Conservation (phyloP, 2,888 invertebrate species). For the Augiades crinisus region DNA sequence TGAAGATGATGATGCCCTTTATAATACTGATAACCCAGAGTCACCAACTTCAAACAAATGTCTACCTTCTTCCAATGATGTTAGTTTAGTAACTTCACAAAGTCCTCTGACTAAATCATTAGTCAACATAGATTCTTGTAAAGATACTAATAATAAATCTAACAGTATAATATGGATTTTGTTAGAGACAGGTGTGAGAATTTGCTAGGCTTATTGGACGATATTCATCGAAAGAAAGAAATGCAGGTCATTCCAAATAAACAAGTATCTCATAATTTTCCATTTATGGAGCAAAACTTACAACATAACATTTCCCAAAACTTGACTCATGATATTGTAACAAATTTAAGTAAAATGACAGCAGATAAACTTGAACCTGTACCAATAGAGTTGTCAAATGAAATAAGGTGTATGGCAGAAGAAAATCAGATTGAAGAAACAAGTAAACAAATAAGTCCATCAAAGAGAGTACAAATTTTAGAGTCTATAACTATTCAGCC, state of each 20-base stretch:
- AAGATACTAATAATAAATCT: conserved; percentile 29
- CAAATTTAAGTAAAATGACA: neutral
- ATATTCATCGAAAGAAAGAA: conserved; percentile 30
- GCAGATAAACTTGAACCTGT: conserved; percentile 36
- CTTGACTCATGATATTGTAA: neutral
- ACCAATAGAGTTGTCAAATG: conserved; percentile 46
- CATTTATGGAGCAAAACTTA: conserved; percentile 10
- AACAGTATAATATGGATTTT: conserved; percentile 41
- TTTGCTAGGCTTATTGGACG: conserved; percentile 53
- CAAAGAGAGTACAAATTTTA: conserved; percentile 59
- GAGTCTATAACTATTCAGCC: conserved; percentile 61
- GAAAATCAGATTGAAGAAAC: conserved; percentile 31
- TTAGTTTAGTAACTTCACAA: conserved; percentile 37
- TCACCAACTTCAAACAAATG: conserved; percentile 27
- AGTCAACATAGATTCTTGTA: conserved; percentile 39
- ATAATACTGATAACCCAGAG: conserved; percentile 49
- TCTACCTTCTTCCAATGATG: conserved; percentile 36
- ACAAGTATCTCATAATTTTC: conserved; percentile 16
- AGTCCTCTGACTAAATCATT: conserved; percentile 51
- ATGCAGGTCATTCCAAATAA: conserved; percentile 11
- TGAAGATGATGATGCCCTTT: conserved; percentile 74
- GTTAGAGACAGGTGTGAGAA: conserved; percentile 53
- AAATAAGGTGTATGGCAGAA: conserved; percentile 42
- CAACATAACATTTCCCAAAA: conserved; percentile 4
- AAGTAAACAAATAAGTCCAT: conserved; percentile 45